Conservation (phyloP, 2,113 vertebrate species). For the Muscicapa adusta region DNA sequence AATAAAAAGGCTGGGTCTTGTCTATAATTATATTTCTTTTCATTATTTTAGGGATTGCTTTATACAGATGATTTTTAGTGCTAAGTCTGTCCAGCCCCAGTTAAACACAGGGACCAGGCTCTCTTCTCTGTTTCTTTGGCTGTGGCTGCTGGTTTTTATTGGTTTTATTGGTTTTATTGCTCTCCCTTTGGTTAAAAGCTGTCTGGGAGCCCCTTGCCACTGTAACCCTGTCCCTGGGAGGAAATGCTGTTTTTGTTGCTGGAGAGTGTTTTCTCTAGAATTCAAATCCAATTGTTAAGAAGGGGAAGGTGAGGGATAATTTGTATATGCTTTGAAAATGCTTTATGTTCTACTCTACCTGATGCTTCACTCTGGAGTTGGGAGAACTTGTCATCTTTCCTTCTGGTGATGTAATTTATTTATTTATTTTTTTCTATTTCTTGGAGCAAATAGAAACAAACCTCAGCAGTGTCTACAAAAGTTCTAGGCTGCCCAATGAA, state of each 20-base stretch:
- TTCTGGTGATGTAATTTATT: not conserved
- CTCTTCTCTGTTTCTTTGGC: fast-evolving
- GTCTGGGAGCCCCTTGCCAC: not conserved
- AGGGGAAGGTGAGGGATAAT: not conserved
- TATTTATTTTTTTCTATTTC: not conserved
- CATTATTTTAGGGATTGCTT: not conserved
- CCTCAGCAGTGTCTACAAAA: not conserved
- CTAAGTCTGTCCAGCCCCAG: not conserved
- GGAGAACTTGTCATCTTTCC: not conserved
- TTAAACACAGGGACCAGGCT: too few relatives aligned
- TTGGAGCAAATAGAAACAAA: not conserved
- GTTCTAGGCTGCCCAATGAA: not conserved
- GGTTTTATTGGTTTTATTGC: not conserved
- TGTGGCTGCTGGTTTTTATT: not conserved
- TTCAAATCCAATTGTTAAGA: not conserved
- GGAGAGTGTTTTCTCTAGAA: not conserved
- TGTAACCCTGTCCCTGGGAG: fast-evolving
- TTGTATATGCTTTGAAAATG: not conserved
- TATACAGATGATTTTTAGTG: not conserved
- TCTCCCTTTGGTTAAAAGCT: not conserved
- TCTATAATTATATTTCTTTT: not conserved
- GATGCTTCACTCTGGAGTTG: not conserved
- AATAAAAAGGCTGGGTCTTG: not conserved
- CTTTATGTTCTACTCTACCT: not conserved
- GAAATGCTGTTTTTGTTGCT: not conserved